phyloP scores from a whole-genome alignment of 2,797 vertebrate species.

The Malurus splendens region DNA sequence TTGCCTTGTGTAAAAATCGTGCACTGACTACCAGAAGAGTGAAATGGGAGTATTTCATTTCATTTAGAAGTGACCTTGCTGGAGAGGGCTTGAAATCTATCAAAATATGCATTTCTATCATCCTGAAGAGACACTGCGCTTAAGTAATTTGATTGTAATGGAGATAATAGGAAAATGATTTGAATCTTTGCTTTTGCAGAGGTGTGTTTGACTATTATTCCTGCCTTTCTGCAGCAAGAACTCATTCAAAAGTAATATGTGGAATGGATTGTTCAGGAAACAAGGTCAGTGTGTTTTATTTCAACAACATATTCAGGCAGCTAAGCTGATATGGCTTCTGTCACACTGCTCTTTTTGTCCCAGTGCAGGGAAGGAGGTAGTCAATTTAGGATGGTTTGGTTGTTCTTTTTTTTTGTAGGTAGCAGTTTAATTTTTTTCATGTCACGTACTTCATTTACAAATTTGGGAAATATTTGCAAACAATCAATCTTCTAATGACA shows the following conservation, averaged over 20 bases:
- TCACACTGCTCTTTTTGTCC: background rate
- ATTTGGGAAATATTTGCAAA: background rate
- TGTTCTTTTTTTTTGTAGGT: background rate
- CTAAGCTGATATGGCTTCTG: background rate
- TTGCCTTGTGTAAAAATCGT: background rate
- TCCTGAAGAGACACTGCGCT: background rate
- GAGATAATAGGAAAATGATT: background rate
- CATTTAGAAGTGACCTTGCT: slow-evolving; percentile 5
- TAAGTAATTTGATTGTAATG: slow-evolving; percentile 30
- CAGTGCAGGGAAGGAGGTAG: background rate
- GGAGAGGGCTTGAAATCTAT: background rate
- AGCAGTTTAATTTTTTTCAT: background rate
- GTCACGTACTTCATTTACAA: background rate
- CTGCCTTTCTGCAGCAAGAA: background rate
- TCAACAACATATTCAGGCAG: background rate
- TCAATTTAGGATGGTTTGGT: background rate
- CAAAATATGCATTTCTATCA: slow-evolving; percentile 23
- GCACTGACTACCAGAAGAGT: background rate
- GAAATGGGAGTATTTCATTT: background rate
- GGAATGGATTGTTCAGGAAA: background rate
- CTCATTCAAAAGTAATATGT: background rate
- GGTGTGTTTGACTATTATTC: slow-evolving; percentile 15
- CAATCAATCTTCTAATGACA: background rate
- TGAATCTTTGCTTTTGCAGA: background rate
- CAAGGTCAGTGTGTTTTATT: slow-evolving; percentile 7